These are phyloP conservation scores for Pontoporia blainvillei DNA, from an alignment of 2,113 vertebrate genomes.

Conservation along the genomic window DNA sequence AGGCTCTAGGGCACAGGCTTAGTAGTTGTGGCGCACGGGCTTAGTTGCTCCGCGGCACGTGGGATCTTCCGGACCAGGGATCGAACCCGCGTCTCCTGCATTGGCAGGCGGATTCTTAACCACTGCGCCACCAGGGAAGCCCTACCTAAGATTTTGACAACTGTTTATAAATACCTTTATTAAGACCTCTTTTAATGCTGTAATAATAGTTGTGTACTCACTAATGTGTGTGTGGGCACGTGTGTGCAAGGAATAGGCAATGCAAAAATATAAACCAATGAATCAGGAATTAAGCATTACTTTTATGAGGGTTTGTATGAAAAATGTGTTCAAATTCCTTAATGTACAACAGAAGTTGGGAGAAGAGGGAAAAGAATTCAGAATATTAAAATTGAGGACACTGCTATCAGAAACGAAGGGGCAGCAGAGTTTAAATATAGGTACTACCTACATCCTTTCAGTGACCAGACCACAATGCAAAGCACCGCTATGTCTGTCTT, in stretches of 20 bases:
- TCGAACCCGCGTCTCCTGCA: too few relatives aligned
- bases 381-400: background rate
- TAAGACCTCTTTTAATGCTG: background rate
- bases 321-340: conserved; percentile 2
- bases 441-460: background rate
- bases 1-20: too few relatives aligned
- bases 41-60: too few relatives aligned
- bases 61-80: too few relatives aligned
- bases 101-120: too few relatives aligned
- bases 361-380: background rate
- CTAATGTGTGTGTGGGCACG: background rate
- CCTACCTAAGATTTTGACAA: background rate
- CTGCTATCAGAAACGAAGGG: background rate
- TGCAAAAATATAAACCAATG: background rate
- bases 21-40: too few relatives aligned
- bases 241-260: background rate
- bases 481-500: background rate
- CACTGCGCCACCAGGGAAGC: too few relatives aligned
- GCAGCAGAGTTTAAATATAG: background rate
- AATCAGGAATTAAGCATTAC: background rate
- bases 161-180: background rate
- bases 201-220: background rate
- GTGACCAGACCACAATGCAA: background rate
- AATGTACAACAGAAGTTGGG: background rate
- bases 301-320: background rate